Base-by-base conservation (phyloP, 2,888 invertebrate species). In the Monopis laevigella region DNA sequence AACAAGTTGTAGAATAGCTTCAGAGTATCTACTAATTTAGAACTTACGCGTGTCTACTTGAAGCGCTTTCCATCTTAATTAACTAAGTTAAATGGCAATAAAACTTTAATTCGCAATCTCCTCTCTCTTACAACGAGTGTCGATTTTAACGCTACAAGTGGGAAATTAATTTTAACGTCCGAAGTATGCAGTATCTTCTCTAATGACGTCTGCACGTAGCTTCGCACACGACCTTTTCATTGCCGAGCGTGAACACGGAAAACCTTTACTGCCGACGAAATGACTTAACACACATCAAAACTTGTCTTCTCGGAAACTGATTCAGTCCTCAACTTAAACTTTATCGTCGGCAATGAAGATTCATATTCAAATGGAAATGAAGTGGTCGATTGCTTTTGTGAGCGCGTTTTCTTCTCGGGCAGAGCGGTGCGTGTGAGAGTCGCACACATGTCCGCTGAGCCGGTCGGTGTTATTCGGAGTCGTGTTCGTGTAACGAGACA, bases 401-500 rank as follows among this genome's bases (percentile, higher is more conserved):
- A 17, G 32, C 17, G 17, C 8, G 14, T 17, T 32, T 17, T 32
- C 16, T 13, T 16, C n/a, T n/a, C n/a, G n/a, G 11, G 17, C 13
- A 13, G 4, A 13, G 32, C 14, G 32, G 32, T 32, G 14, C 17
- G 32, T 32, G 17, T 32, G 14, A 7, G 32, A 17, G 32, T 2
- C 17, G 59, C 64, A 62, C 58, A 58, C 50, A 47, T 43, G 40
- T 41, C 35, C 44, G 42, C 43, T 48, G 59, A 65, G 59, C 65
- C 62, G 65, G 66, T 69, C 8, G 6, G 8, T 7, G 8, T 7
- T 7, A 7, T 5, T 7, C 24, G 24, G 8, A 7, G 8, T 21
- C 8, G 24, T 21, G 8, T 21, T 21, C 24, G 8, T 52, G 58
- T 61, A 62, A 62, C 56, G 54, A 63, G 58, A 59, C 13, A 27